These are phyloP conservation scores for Lerista edwardsae DNA, from an alignment of 2,797 vertebrate genomes.

Conservation along the genomic window DNA sequence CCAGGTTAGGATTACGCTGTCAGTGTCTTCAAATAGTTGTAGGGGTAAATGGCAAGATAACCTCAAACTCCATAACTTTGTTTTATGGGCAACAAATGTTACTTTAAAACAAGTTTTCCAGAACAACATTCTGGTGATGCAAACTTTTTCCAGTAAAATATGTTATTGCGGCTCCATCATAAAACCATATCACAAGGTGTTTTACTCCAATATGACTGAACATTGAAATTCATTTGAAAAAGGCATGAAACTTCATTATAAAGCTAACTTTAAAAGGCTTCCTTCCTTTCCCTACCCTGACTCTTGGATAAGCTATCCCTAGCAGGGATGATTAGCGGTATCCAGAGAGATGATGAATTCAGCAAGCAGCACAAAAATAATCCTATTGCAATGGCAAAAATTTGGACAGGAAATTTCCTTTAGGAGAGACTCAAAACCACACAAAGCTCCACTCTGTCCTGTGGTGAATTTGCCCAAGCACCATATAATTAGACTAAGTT, in stretches of 20 bases:
- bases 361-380: neutral
- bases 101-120: neutral
- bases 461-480: slow-evolving; percentile 16
- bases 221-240: neutral
- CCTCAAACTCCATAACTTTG: neutral
- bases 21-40: neutral
- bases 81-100: neutral
- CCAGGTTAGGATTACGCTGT: too few relatives aligned
- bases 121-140: neutral
- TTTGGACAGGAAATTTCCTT: neutral
- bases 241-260: neutral
- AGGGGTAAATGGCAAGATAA: neutral
- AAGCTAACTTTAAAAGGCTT: neutral
- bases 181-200: neutral
- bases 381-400: neutral
- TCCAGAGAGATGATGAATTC: neutral
- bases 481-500: slow-evolving; percentile 20
- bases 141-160: neutral
- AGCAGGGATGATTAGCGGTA: neutral
- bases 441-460: neutral
- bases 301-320: neutral
- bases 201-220: neutral
- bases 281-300: neutral
- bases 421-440: neutral
- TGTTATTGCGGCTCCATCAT: neutral